Base-by-base conservation (phyloP, 2,113 vertebrate species). In the Takifugu flavidus region DNA sequence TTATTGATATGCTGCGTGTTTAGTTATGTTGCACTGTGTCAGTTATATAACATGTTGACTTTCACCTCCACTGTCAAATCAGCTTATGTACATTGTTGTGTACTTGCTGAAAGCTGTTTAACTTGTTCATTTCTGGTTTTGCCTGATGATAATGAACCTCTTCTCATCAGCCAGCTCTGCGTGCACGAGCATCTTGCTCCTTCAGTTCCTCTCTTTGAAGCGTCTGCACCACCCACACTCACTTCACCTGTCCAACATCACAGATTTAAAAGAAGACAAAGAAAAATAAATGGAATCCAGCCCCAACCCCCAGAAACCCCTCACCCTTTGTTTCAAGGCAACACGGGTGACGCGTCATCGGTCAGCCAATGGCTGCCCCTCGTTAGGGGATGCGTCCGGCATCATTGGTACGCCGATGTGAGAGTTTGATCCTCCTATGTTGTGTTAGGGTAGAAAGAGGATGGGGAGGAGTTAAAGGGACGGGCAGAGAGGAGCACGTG, bases 341-440 rank as follows among this genome's bases (percentile, higher is more conserved):
- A 74, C 62, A 70, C 68, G 49, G 20, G 74, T 85, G 85, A 87
- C 71, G 74, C 80, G 25, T 67, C 70, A 67, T 7, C 0, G 44
- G n/a, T 54, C 15, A 62, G 58, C 87, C 87, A 90, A 90, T 89
- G 50, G 49, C 46, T 39, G 39, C 49, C 25, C 56, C 42, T 56
- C 57, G 51, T 77, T 70, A 46, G 29, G 13, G 65, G 57, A 14
- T 65, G 7, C n/a, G 52, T 27, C 62, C 52, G 51, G 49, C 81
- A 60, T 76, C 75, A 67, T 59, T 2, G 49, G 65, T 8, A 49
- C 0, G 26, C 15, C 66, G 49, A 62, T 59, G 45, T 13, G 31
- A 49, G 58, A 52, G 56, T 72, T 75, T 60, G 77, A 74, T 76
- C 63, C 74, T 74, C 75, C 74, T 78, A 77, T 85, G 78, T 82